phyloP scores from a whole-genome alignment of 2,888 invertebrate species.

The Lasioglossum pauxillum region DNA sequence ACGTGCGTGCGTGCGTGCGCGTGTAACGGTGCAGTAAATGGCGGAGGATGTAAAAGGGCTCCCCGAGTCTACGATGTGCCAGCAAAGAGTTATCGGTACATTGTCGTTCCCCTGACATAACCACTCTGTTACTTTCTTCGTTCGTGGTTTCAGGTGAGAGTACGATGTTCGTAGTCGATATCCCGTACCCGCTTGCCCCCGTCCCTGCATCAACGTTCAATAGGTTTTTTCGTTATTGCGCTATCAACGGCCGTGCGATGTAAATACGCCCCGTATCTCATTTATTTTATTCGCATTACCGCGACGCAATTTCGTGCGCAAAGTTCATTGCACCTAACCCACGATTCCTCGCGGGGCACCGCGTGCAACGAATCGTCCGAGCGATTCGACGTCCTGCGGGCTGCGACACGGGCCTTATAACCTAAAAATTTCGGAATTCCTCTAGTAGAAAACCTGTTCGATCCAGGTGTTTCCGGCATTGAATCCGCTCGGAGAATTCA shows the following conservation, averaged over 20 bases:
- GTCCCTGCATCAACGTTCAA: slow-evolving; percentile 11
- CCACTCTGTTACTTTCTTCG: slow-evolving; percentile 61
- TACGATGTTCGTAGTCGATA: slow-evolving; percentile 59
- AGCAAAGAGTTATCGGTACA: slow-evolving; percentile 56
- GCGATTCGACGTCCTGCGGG: not conserved
- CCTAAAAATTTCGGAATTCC: slow-evolving; percentile 40
- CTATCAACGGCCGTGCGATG: slow-evolving; percentile 21
- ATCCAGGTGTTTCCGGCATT: not conserved
- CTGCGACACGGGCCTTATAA: slow-evolving; percentile 28
- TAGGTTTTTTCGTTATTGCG: slow-evolving; percentile 23
- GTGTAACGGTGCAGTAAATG: slow-evolving; percentile 63
- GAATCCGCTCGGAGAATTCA: not conserved
- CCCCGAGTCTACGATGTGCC: slow-evolving; percentile 55
- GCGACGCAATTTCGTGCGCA: slow-evolving; percentile 44
- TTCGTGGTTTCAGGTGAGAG: slow-evolving; percentile 60
- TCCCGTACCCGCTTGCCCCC: slow-evolving; percentile 2
- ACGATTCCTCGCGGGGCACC: slow-evolving; percentile 13
- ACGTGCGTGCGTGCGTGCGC: slow-evolving; percentile 39
- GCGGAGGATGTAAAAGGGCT: slow-evolving; percentile 62
- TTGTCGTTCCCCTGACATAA: slow-evolving; percentile 69
- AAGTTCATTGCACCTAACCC: slow-evolving; percentile 63
- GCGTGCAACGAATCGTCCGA: slow-evolving; percentile 22
- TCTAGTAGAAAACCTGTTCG: not conserved
- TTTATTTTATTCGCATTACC: slow-evolving; percentile 40
- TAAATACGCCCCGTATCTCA: slow-evolving; percentile 41